These are phyloP conservation scores for Eupithecia pulchellata DNA, from an alignment of 2,888 invertebrate genomes.

Conservation along the genomic window DNA sequence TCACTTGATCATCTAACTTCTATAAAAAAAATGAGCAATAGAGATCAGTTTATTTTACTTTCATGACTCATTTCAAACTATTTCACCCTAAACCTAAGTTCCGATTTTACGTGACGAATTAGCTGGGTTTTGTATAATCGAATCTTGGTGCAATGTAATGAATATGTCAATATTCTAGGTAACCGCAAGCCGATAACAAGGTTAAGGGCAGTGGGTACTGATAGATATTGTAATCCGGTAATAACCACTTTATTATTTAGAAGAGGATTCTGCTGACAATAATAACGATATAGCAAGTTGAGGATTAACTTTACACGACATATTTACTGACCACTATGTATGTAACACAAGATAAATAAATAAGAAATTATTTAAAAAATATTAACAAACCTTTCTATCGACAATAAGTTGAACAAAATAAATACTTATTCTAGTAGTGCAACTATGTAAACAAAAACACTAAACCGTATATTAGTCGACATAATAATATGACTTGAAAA, in stretches of 20 bases:
- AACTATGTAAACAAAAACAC: too few relatives aligned
- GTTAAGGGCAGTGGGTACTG: not conserved
- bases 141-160: too few relatives aligned
- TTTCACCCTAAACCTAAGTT: conserved; percentile 9
- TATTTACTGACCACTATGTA: too few relatives aligned
- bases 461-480: too few relatives aligned
- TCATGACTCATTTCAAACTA: not conserved
- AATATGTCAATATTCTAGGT: conserved; percentile 30
- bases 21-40: not conserved
- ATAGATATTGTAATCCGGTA: conserved; percentile 16
- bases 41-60: not conserved
- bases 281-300: not conserved
- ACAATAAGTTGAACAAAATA: too few relatives aligned
- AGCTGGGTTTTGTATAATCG: conserved; percentile 10
- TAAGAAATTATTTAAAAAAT: too few relatives aligned
- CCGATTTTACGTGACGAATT: conserved; percentile 31
- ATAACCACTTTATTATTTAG: conserved; percentile 24
- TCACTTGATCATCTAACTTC: too few relatives aligned
- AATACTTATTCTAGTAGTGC: too few relatives aligned
- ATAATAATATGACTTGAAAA: too few relatives aligned
- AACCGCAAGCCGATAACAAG: conserved; percentile 29
- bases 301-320: too few relatives aligned
- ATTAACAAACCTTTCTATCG: too few relatives aligned
- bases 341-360: too few relatives aligned
- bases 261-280: not conserved